A percentile compares a stretch with the other conserved stretches of the same genome.
phyloP scores from a whole-genome alignment of 1,140 invertebrate species.

The Eupristina koningsbergeri region DNA sequence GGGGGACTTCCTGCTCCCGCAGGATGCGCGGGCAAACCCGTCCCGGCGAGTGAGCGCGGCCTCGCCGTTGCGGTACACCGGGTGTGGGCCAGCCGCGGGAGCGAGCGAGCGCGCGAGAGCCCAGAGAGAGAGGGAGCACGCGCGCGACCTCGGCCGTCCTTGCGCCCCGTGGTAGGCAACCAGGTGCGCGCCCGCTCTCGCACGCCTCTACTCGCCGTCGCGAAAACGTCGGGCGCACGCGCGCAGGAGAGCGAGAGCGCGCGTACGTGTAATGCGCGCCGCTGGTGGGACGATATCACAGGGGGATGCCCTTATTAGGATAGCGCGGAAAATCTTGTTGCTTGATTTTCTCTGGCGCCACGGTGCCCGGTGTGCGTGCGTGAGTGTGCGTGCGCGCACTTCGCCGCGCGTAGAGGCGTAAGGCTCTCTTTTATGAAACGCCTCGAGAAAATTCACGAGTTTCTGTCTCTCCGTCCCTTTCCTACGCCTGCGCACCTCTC shows the following conservation, averaged over 20 bases:
- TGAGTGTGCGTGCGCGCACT: background rate
- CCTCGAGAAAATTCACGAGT: slow-evolving; percentile 20
- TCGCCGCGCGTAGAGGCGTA: background rate
- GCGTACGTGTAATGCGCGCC: background rate
- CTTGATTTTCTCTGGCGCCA: slow-evolving; percentile 52
- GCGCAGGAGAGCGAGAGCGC: background rate
- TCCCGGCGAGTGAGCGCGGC: background rate
- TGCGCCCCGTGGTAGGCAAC: slow-evolving; percentile 69
- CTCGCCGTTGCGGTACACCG: background rate
- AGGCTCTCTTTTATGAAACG: background rate
- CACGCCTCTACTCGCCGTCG: slow-evolving; percentile 4
- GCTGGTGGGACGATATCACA: slow-evolving; percentile 28
- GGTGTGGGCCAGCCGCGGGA: background rate
- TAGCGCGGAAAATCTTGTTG: slow-evolving; percentile 40
- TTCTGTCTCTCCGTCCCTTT: background rate
- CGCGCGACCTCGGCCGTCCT: slow-evolving; percentile 71
- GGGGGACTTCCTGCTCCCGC: slow-evolving; percentile 45
- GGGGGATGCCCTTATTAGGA: slow-evolving; percentile 48
- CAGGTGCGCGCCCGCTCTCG: slow-evolving; percentile 40
- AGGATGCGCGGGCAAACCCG: slow-evolving; percentile 28
- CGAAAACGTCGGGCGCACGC: slow-evolving; percentile 1
- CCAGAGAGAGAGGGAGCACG: slow-evolving; percentile 1
- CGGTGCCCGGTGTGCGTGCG: background rate
- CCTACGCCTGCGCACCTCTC: background rate
- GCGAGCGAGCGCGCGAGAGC: background rate